A percentile compares a stretch with the other conserved stretches of the same genome.
phyloP scores from a whole-genome alignment of 2,113 vertebrate genomes.

The Lasiurus cinereus region DNA sequence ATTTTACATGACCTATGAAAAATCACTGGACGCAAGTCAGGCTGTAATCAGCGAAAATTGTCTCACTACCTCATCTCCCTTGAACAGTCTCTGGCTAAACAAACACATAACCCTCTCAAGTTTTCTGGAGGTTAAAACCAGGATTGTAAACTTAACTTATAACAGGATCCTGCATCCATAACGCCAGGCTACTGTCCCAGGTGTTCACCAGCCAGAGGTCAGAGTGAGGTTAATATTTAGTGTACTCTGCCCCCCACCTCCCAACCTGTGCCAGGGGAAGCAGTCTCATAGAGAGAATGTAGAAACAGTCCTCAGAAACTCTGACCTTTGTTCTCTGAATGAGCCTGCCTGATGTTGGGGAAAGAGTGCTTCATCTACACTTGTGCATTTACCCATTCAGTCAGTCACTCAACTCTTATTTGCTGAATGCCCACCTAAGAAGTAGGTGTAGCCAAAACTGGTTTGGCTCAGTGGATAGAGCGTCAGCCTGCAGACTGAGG shows the following conservation, averaged over 20 bases:
- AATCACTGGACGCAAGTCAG: background rate
- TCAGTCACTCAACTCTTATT: background rate
- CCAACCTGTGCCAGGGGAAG: background rate
- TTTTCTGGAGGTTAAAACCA: background rate
- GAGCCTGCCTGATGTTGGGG: background rate
- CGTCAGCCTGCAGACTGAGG: too few species aligned
- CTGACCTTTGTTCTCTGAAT: background rate
- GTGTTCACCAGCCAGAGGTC: background rate
- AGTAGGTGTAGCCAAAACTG: too few species aligned
- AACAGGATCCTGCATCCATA: background rate
- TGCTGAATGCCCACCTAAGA: background rate
- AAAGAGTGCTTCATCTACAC: background rate
- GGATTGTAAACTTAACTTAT: background rate
- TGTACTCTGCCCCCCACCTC: background rate
- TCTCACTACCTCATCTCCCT: background rate
- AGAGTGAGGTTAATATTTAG: background rate
- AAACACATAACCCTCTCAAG: slow-evolving; percentile 11
- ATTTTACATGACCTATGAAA: background rate
- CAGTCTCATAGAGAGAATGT: background rate
- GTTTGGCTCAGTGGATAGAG: too few species aligned
- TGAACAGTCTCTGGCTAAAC: background rate
- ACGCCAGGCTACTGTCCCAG: background rate
- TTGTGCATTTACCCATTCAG: background rate
- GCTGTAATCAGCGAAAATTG: background rate
- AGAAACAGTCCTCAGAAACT: background rate